Base-by-base conservation (phyloP, 1,140 invertebrate species). In the Plectus sambesii region DNA sequence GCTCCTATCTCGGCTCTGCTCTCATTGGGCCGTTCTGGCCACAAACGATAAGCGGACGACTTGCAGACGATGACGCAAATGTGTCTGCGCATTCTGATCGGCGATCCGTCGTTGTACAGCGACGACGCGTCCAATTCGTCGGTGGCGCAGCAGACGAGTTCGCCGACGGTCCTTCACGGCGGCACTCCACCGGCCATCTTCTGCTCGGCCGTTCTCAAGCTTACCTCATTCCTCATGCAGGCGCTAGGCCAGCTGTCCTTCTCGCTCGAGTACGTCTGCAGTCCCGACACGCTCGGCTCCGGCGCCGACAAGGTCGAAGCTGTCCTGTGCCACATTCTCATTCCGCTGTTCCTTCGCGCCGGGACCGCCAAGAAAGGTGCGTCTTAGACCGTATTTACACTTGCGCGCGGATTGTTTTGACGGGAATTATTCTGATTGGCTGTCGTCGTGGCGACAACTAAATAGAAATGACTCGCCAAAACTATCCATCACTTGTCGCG, bases 181-280 rank as follows among this genome's bases (percentile, higher is more conserved):
- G 79, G 54, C 75, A 56, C 84, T 47, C 88, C 88, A 0, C 88
- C 89, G 25, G 78, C 82, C 47, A 81, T 85, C 62, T 97, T 98
- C 71, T 93, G 86, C 68, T 90, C 87, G n/a, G 86, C 86, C 25
- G 88, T 94, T 4, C 83, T 97, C 19, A 78, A 87, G 50, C 74
- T 97, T 20, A 84, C 94, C 43, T 86, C 88, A 1, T 78, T 94
- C 50, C 87, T 97, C 71, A 87, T 96, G 61, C 80, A 88, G 50
- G 85, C 85, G 56, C 77, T 87, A 30, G 84, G 85, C 63, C 83
- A 84, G 75, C 49, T 61, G 26, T 54, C 56, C 36, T 68, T 67
- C 69, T 86, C 87, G 0, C 72, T 98, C 53, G 89, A 97, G 66
- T 86, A 88, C 56, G 83, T 94, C 35, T 93, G 88, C 71, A 86